Base-by-base conservation (phyloP, 2,797 vertebrate genomes). In the Sebastes glaucus region DNA sequence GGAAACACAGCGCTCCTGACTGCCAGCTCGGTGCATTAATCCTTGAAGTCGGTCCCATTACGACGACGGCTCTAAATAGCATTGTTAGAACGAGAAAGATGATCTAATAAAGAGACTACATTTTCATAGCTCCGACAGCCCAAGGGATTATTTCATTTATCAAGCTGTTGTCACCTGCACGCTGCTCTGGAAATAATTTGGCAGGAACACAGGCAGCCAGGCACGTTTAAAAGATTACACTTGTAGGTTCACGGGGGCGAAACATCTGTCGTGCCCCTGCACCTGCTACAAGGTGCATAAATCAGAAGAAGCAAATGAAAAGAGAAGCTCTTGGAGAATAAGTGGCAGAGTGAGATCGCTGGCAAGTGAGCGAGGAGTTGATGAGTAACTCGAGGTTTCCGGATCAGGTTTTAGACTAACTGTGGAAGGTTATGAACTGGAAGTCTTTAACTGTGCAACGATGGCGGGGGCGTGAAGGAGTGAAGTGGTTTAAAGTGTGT, bases 311-410 rank as follows among this genome's bases (percentile, higher is more conserved):
- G 60, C 2, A 11, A 74, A 84, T 75, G 68, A 82, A 74, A 33
- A 70, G 73, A 64, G 72, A 27, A 7, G 74, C 71, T 74, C 55
- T 53, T 28, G 69, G 62, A 84, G 18, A 83, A 28, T 68, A 65
- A 82, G 62, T 62, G 22, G 20, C 64, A 27, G 14, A 74, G 69
- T 3, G 6, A 60, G 35, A 60, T 1, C 6, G 61, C 18, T 46
- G 53, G 46, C 6, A 7, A 67, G 72, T 16, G 33, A 82, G 74
- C 27, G 35, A 33, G 16, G 74, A 62, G 89, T 72, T 86, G 77
- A 94, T 87, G n/a, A 91, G 82, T 82, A 72, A 83, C 88, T 49
- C 2, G 4, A 84, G 18, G 83, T 83, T 92, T 91, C 91, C 75
- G 57, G 86, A 60, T 81, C 8, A 9, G 42, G 85, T 91, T 87